Evolutionary conservation across 2,888 invertebrate genomes (phyloP), one percentile per base, ranked within the genome.

Genomic region (Gerris lacustris): DNA sequence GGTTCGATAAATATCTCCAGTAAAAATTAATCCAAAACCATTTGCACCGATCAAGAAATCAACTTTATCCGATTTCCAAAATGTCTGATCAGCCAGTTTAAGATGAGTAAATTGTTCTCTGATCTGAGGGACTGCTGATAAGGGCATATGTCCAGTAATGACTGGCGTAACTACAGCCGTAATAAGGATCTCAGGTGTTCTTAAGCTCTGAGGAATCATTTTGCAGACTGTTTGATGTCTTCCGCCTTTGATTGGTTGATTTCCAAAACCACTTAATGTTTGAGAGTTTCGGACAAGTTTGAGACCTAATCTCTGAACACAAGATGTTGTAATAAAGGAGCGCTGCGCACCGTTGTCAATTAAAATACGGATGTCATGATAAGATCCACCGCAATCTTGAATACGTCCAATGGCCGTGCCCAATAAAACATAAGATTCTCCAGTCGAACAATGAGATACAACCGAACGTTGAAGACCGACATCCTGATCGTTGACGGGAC

Each of bases 281-380:
- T 67, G 67, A 6, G 67, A 67, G 18, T 9, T 45, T 6, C 5
- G 5, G 6, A 9, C 9, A 43, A 43, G 44, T 44, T 45, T 15
- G 18, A 70, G 31, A 11, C 70, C 70, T n/a, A 70, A 45, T 55
- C 17, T 67, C 9, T 70, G 5, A 6, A 62, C 45, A 45, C 70
- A 67, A 6, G 31, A 43, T 17, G 18, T 7, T 6, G 70, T 67
- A 17, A 70, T 67, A 6, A 67, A 67, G 11, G 70, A 70, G 18
- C 66, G 67, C 67, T 70, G 70, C 6, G 45, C 18, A 18, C 70
- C 70, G 45, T 15, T 55, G 43, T 70, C 70, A 45, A 70, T 11
- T 7, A 70, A 44, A 6, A 45, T 18, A 6, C 70, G 67, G 6
- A 70, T 45, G 6, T 66, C 11, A n/a, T 67, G 67, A 31, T n/a